Evolutionary conservation across 2,888 invertebrate genomes (phyloP), one percentile per base, ranked within the genome.

Genomic region (Serrognathus titanus): DNA sequence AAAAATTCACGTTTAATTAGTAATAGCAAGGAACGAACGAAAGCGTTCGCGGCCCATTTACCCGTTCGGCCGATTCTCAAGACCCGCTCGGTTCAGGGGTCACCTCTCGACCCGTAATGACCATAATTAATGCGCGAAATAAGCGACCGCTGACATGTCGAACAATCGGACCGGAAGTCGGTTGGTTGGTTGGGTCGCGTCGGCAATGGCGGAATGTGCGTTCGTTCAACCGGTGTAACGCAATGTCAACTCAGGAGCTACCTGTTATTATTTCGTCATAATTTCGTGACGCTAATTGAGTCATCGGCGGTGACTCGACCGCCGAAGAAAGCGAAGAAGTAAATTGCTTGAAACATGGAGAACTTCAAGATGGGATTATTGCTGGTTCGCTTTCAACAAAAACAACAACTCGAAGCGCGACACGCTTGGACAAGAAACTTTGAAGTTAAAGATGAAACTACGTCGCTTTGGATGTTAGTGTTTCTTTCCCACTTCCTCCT

Each of bases 101-200:
- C 39, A 62, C 59, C 59, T 57, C 53, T 63, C 63, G 67, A 67
- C 67, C 67, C 62, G 63, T 67, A 67, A 67, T 67, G 67, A 67
- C 67, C 67, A 67, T 67, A 67, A 67, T 67, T 67, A 67, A 67
- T 67, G 65, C 59, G 63, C 64, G 63, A 65, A 66, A 67, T 66
- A 63, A 65, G 61, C 57, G 63, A 63, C 61, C 60, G 61, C 60
- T 63, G 61, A 67, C 67, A 64, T 66, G 66, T 66, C 67, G 63
- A 67, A 67, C 67, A 67, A 67, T 67, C 66, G 61, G 66, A 55
- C 63, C 66, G 63, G 64, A 65, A 65, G 56, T 58, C n/a, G 39
- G 53, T 48, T 51, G 52, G 50, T 53, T 7, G 24, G 24, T 31
- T 31, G 24, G 24, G 24, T 7, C 38, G 12, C 12, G 35, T 38